A percentile compares a stretch with the other conserved stretches of the same genome.
Conservation (phyloP, 2,797 vertebrate genomes). For the Sardinella longiceps region DNA sequence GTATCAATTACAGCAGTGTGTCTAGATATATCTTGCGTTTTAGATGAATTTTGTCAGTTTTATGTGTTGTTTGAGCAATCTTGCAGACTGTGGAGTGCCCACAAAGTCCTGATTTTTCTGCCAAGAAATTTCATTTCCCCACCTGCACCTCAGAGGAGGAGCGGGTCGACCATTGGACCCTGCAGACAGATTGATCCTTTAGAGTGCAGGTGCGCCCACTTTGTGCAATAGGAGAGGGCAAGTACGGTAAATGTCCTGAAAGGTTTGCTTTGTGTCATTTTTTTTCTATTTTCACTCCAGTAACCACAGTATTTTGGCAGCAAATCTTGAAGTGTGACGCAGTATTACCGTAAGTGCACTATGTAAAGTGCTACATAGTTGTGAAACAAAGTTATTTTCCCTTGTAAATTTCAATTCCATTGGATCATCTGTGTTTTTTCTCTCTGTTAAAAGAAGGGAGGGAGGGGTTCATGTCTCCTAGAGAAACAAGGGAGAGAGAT, state of each 20-base stretch:
- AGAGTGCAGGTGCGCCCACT: neutral
- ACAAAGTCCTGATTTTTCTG: neutral
- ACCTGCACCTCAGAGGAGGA: neutral
- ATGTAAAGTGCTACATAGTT: no score
- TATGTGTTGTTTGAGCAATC: neutral
- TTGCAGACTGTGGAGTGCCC: neutral
- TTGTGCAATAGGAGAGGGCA: neutral
- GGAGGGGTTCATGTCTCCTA: neutral
- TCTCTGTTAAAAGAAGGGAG: no score
- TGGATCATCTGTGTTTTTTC: no score
- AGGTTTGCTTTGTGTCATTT: neutral
- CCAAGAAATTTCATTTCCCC: neutral
- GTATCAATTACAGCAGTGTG: neutral
- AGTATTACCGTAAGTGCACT: neutral
- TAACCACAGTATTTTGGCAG: neutral
- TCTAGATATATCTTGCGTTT: neutral
- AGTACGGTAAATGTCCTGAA: neutral
- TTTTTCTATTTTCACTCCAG: neutral
- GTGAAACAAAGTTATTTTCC: no score
- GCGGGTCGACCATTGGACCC: neutral
- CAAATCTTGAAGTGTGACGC: neutral
- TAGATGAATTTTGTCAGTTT: neutral
- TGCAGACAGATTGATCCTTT: slow-evolving; percentile 5
- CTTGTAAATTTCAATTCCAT: no score
- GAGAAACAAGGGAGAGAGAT: neutral